Conservation (phyloP, 2,888 invertebrate genomes). For the Diadegma fenestrale region DNA sequence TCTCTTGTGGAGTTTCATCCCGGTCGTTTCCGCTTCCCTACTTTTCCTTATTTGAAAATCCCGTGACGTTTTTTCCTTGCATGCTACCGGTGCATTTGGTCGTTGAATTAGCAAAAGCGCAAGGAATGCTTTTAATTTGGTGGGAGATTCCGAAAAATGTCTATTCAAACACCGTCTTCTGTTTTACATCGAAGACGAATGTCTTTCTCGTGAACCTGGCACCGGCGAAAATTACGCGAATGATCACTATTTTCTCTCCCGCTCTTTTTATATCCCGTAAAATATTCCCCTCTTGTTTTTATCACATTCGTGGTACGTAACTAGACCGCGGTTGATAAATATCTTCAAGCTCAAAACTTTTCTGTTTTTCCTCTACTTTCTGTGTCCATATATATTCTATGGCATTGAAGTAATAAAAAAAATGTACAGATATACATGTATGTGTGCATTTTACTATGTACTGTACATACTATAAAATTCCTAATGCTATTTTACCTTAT, state of each 20-base stretch:
- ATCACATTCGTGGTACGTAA: conserved; percentile 59
- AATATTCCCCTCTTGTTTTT: conserved; percentile 55
- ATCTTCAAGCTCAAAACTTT: conserved; percentile 57
- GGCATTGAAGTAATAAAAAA: background rate
- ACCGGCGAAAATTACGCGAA: conserved; percentile 45
- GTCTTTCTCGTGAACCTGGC: conserved; percentile 30
- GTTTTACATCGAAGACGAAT: conserved; percentile 38
- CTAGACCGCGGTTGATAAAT: conserved; percentile 59
- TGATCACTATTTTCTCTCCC: conserved; percentile 46
- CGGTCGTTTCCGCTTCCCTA: conserved; percentile 36
- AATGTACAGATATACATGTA: background rate
- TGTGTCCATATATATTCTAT: conserved; percentile 7
- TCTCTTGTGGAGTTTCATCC: background rate
- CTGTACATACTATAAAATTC: conserved; percentile 31
- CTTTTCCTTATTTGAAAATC: conserved; percentile 49
- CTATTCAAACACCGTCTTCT: conserved; percentile 13
- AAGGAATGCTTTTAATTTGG: conserved; percentile 56
- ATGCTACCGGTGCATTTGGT: background rate
- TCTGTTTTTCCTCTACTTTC: conserved; percentile 32
- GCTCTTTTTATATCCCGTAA: conserved; percentile 31
- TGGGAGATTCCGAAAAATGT: conserved; percentile 43
- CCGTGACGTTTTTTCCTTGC: conserved; percentile 16
- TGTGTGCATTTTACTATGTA: conserved; percentile 31
- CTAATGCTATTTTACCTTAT: conserved; percentile 57
- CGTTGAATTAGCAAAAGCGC: conserved; percentile 35